These are phyloP conservation scores for Euwallacea similis DNA, from an alignment of 1,140 invertebrate species.

Conservation along the genomic window DNA sequence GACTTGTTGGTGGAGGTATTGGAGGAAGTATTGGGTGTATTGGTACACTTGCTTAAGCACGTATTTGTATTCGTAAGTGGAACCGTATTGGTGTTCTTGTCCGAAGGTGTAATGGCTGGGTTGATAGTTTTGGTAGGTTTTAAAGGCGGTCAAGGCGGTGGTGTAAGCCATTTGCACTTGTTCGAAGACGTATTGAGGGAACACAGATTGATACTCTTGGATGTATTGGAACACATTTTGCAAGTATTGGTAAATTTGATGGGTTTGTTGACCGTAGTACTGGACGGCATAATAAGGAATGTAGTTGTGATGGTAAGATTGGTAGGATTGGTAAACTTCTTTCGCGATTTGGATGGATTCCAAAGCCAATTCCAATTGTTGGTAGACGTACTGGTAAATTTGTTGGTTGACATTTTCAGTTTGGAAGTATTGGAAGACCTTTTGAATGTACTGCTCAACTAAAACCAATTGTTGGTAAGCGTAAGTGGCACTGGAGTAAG, in stretches of 20 bases:
- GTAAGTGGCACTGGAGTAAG: neutral
- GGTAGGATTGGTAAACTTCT: constrained; percentile 10
- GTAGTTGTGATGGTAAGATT: constrained; percentile 10
- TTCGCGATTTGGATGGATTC: constrained; percentile 11
- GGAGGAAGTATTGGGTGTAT: constrained; percentile 11
- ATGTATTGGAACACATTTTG: constrained; percentile 23
- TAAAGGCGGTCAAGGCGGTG: constrained; percentile 12
- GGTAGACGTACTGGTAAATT: constrained; percentile 15
- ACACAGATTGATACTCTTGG: neutral
- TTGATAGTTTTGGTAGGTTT: constrained; percentile 15
- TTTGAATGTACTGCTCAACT: constrained; percentile 20
- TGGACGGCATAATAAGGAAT: constrained; percentile 24
- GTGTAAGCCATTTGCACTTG: constrained; percentile 20
- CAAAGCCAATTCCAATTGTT: constrained; percentile 16
- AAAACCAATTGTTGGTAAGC: constrained; percentile 14
- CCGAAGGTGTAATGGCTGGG: neutral
- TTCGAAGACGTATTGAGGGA: constrained; percentile 14
- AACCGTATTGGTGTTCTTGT: neutral
- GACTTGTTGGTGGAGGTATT: constrained; percentile 13
- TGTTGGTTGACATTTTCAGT: constrained; percentile 2
- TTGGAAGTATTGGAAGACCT: constrained; percentile 7
- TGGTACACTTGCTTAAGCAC: constrained; percentile 6
- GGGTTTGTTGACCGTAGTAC: constrained; percentile 5
- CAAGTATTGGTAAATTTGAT: constrained; percentile 27
- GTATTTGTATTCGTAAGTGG: constrained; percentile 2